phyloP scores from a whole-genome alignment of 2,888 invertebrate genomes.

The Linyphia triangularis region DNA sequence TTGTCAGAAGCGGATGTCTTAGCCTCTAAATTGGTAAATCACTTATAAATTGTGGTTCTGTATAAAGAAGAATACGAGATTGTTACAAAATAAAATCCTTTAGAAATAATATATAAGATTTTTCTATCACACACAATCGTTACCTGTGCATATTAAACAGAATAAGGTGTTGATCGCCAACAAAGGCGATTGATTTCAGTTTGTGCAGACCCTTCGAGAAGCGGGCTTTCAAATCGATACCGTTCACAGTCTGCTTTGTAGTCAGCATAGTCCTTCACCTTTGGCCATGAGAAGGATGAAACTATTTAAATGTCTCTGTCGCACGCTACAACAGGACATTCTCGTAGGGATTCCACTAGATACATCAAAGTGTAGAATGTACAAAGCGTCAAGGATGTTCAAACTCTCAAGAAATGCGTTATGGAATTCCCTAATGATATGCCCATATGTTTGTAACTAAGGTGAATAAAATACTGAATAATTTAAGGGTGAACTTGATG shows the following conservation, averaged over 20 bases:
- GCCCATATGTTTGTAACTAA: constrained; percentile 9
- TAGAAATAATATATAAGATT: too few relatives aligned
- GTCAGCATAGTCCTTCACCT: constrained; percentile 62
- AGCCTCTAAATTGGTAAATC: too few relatives aligned
- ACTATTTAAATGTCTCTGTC: constrained; percentile 71
- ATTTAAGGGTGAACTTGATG: constrained; percentile 37
- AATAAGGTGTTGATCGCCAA: too few relatives aligned
- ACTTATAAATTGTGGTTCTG: too few relatives aligned
- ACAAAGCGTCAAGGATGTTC: constrained; percentile 56
- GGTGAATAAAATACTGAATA: constrained; percentile 27
- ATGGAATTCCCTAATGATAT: constrained; percentile 57
- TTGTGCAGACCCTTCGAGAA: constrained; percentile 1
- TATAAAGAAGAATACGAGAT: too few relatives aligned
- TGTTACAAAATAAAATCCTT: too few relatives aligned
- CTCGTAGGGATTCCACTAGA: constrained; percentile 40
- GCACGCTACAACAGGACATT: constrained; percentile 58
- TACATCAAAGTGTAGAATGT: constrained; percentile 60
- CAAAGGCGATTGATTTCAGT: constrained; percentile 42
- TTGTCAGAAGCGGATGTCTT: too few relatives aligned
- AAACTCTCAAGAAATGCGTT: constrained; percentile 29
- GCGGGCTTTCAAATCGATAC: constrained; percentile 67
- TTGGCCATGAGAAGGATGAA: constrained; percentile 48
- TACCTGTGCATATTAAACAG: too few relatives aligned
- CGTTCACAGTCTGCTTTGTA: constrained; percentile 42
- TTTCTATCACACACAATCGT: too few relatives aligned